phyloP scores from a whole-genome alignment of 2,888 invertebrate genomes.

The Orchestes rusci region DNA sequence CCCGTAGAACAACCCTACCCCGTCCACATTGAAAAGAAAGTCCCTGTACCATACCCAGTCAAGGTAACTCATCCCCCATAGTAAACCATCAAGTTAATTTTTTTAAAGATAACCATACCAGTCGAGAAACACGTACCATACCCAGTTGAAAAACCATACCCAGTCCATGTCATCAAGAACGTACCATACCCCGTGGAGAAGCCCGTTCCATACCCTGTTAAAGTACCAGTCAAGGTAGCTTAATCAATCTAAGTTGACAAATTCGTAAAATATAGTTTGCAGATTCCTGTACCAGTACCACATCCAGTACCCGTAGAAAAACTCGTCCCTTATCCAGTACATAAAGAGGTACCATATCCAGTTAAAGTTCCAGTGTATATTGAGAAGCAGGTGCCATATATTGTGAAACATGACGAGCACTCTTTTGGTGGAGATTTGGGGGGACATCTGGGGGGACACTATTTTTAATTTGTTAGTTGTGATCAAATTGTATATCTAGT shows the following conservation, averaged over 20 bases:
- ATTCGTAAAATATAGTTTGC: background rate
- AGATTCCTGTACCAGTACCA: slow-evolving; percentile 47
- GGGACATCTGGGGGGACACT: slow-evolving; percentile 11
- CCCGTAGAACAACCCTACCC: slow-evolving; percentile 55
- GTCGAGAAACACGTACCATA: slow-evolving; percentile 45
- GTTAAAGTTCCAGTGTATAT: slow-evolving; percentile 50
- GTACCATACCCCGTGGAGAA: slow-evolving; percentile 47
- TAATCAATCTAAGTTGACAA: slow-evolving; percentile 19
- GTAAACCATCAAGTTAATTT: too few species aligned
- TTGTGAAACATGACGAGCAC: slow-evolving; percentile 30
- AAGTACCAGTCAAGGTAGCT: slow-evolving; percentile 46
- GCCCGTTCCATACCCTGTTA: slow-evolving; percentile 49
- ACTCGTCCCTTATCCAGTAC: slow-evolving; percentile 37
- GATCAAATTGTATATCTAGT: too few species aligned
- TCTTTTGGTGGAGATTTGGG: slow-evolving; percentile 18
- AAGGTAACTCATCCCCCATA: too few species aligned
- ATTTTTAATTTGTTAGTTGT: background rate
- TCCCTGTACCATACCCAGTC: slow-evolving; percentile 28
- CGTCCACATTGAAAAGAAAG: slow-evolving; percentile 30
- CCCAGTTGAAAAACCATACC: slow-evolving; percentile 44
- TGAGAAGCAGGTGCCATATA: slow-evolving; percentile 46
- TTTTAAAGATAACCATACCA: slow-evolving; percentile 43
- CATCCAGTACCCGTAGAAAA: slow-evolving; percentile 38
- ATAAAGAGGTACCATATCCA: slow-evolving; percentile 47
- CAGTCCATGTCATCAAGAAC: slow-evolving; percentile 45